phyloP scores from a whole-genome alignment of 2,113 vertebrate species.

The Poeciliopsis occidentalis region DNA sequence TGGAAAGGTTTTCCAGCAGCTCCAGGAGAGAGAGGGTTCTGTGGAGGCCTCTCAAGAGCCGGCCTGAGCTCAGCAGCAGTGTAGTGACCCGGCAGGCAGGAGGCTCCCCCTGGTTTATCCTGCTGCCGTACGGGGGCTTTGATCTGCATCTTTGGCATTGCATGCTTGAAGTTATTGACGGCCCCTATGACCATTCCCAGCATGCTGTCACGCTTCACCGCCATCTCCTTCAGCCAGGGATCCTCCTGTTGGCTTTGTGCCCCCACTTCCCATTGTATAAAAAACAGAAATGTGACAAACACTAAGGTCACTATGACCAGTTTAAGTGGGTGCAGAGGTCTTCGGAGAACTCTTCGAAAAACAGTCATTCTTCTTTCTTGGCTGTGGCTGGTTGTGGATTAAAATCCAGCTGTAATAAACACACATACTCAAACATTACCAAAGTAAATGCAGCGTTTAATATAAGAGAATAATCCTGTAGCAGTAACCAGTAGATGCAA shows the following conservation, averaged over 20 bases:
- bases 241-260: slow-evolving; percentile 85
- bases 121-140: slow-evolving; percentile 87
- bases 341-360: slow-evolving; percentile 82
- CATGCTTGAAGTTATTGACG: slow-evolving; percentile 93
- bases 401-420: slow-evolving; percentile 52
- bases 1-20: slow-evolving; percentile 91
- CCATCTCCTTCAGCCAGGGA: slow-evolving; percentile 83
- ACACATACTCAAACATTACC: slow-evolving; percentile 20
- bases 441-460: background rate
- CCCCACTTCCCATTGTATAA: slow-evolving; percentile 96
- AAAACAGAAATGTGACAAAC: slow-evolving; percentile 91
- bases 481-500: too few species aligned
- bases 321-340: slow-evolving; percentile 86
- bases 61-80: slow-evolving; percentile 89
- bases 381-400: slow-evolving; percentile 37
- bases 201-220: slow-evolving; percentile 87
- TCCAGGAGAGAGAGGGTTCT: slow-evolving; percentile 89
- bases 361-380: slow-evolving; percentile 82
- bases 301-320: slow-evolving; percentile 85
- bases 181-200: slow-evolving; percentile 92
- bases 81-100: slow-evolving; percentile 89
- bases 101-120: slow-evolving; percentile 66
- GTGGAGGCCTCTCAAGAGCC: slow-evolving; percentile 86
- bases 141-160: slow-evolving; percentile 98
- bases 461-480: background rate